These are phyloP conservation scores for Rhagologus leucostigma DNA, from an alignment of 2,113 vertebrate species.

Conservation along the genomic window DNA sequence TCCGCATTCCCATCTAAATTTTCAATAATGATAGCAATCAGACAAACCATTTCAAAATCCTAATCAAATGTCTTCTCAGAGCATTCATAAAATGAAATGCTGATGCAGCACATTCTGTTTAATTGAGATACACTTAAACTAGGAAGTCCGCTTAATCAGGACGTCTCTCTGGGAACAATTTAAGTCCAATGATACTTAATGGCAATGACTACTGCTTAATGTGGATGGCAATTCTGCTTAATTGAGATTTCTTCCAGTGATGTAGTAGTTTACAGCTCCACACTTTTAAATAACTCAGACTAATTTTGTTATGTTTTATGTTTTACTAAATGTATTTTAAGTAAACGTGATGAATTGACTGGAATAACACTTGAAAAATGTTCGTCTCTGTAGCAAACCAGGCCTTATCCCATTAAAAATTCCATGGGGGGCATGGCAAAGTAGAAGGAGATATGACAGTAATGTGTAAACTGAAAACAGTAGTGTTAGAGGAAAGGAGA, in stretches of 20 bases:
- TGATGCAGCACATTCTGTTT: slow-evolving; percentile 45
- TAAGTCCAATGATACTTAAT: slow-evolving; percentile 64
- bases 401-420: not conserved
- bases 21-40: slow-evolving; percentile 52
- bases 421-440: not conserved
- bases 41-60: slow-evolving; percentile 49
- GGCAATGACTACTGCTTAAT: slow-evolving; percentile 64
- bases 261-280: slow-evolving; percentile 29
- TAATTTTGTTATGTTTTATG: slow-evolving; percentile 27
- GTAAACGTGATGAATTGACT: not conserved
- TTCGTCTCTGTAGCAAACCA: not conserved
- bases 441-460: not conserved
- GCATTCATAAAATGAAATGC: slow-evolving; percentile 50
- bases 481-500: not conserved
- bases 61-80: slow-evolving; percentile 35
- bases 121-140: slow-evolving; percentile 56
- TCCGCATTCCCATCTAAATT: slow-evolving; percentile 14
- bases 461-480: not conserved
- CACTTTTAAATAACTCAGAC: slow-evolving; percentile 55
- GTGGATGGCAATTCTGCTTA: slow-evolving; percentile 58
- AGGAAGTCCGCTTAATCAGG: slow-evolving; percentile 61
- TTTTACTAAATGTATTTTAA: slow-evolving; percentile 35
- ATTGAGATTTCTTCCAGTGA: slow-evolving; percentile 50
- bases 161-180: slow-evolving; percentile 55
- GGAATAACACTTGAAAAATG: not conserved